Percentiles rank a stretch among this genome's conserved stretches.
phyloP scores from a whole-genome alignment of 1,140 invertebrate genomes.

The Tetranychus cinnabarinus region DNA sequence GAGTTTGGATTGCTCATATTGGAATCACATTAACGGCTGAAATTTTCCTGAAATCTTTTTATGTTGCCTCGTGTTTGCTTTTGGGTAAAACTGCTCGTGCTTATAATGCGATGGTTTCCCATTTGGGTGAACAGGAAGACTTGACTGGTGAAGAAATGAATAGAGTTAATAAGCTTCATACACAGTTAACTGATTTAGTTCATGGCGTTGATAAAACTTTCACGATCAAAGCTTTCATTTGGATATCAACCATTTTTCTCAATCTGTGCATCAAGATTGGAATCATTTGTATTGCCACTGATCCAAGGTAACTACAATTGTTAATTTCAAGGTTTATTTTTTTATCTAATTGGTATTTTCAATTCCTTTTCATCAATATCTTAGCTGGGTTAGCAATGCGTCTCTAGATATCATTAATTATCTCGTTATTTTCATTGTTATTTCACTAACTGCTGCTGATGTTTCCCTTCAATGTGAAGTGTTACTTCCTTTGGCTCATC shows the following conservation, averaged over 20 bases:
- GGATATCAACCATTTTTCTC: neutral
- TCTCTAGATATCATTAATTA: neutral
- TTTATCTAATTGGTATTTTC: neutral
- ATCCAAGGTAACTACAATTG: neutral
- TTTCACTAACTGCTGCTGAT: neutral
- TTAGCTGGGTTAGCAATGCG: neutral
- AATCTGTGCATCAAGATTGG: neutral
- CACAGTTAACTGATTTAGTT: neutral
- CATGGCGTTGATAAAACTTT: constrained; percentile 6
- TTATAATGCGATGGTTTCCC: neutral
- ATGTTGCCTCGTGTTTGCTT: neutral
- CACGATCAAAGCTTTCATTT: constrained; percentile 1
- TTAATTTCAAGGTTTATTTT: neutral
- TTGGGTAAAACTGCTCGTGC: neutral
- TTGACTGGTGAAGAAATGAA: neutral
- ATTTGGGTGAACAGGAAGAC: neutral
- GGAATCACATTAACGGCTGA: neutral
- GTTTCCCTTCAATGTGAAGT: neutral
- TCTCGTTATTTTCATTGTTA: neutral
- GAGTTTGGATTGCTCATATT: neutral
- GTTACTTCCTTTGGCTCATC: neutral
- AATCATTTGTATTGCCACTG: neutral
- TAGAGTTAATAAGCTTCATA: neutral
- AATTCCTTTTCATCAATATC: neutral
- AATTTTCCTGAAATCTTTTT: neutral